Percentiles rank a stretch among this genome's conserved stretches.
Evolutionary conservation across 2,113 vertebrate species (phyloP).

Genomic region (Leptocoma aspasia): DNA sequence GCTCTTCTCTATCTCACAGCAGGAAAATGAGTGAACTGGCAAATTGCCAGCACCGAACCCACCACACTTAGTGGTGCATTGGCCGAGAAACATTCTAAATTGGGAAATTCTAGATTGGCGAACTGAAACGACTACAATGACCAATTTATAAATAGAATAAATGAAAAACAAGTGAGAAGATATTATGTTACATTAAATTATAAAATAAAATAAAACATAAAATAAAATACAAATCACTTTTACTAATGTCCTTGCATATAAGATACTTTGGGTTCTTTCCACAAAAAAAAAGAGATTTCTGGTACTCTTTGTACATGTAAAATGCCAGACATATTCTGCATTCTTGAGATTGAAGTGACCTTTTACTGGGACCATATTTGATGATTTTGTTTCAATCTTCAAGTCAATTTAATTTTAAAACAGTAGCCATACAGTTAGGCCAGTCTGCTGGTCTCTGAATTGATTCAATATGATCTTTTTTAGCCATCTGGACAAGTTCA

Average conservation of each 20-base stretch:
- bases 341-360: neutral
- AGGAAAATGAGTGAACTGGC: no score
- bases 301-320: neutral
- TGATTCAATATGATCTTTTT: neutral
- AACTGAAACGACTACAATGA: no score
- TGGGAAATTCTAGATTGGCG: no score
- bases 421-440: neutral
- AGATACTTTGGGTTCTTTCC: neutral
- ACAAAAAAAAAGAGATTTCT: neutral
- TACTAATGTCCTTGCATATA: neutral
- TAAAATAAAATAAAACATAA: neutral
- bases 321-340: neutral
- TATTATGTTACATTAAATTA: neutral
- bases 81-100: no score
- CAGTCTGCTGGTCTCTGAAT: neutral
- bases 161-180: neutral
- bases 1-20: no score
- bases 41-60: no score
- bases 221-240: neutral
- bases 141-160: neutral
- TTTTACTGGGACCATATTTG: neutral
- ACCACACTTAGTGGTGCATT: no score
- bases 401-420: neutral
- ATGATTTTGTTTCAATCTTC: neutral
- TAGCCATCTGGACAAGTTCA: neutral